Evolutionary conservation across 2,113 vertebrate species (phyloP), one percentile per base, ranked within the genome.

Genomic region (Labeo rohita): DNA sequence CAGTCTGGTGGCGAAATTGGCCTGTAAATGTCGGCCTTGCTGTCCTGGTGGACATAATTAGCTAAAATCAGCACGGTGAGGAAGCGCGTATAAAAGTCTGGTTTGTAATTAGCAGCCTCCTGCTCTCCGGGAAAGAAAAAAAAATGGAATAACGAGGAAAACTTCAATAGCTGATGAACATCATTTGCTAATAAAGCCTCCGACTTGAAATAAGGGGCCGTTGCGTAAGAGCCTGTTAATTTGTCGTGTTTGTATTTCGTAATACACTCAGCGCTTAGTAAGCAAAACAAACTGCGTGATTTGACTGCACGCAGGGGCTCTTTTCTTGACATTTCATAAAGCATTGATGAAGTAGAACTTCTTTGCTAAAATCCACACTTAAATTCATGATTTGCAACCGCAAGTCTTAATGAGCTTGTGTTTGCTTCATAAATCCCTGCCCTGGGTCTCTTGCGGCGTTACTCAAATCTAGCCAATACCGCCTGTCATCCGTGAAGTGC

Each of bases 71-170:
- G 74, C 77, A 39, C 63, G 36, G 87, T 65, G 50, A 83, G 81
- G 83, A 92, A 75, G 66, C 83, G 16, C 13, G n/a, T 79, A 72
- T 54, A 73, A 87, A 87, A 84, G 88, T 85, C 89, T 70, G 2
- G 50, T 85, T 89, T 87, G 23, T 92, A 89, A 92, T 91, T 90
- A 90, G 83, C 86, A 75, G 61, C 78, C 66, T 65, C 7, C 65
- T 10, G 72, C 65, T 47, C n/a, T 85, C 7, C 9, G n/a, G 74
- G 7, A 21, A 23, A 70, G 18, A 65, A 63, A 18, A 54, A 63
- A 13, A 12, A 36, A 43, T 54, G 84, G 65, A 84, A 68, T 54
- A 54, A 56, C 8, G 36, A 21, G 43, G 49, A 45, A 52, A 65
- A 81, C 18, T 70, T 80, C 66, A 56, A 85, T 61, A 72, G 50